Evolutionary conservation across 2,797 vertebrate genomes (phyloP), one percentile per base, ranked within the genome.

Genomic region (Sebastolobus alascanus): DNA sequence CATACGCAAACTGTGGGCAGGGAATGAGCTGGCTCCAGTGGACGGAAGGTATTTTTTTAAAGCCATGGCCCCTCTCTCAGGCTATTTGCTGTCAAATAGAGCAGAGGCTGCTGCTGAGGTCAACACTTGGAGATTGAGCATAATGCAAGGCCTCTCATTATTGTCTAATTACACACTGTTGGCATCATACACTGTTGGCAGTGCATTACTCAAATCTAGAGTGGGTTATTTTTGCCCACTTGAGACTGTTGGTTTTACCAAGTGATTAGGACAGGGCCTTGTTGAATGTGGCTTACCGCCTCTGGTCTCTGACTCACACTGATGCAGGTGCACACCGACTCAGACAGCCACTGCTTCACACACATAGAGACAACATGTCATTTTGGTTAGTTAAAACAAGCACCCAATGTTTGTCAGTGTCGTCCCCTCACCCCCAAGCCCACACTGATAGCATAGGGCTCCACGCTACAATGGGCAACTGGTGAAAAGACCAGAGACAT

Each of bases 401-500:
- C 93, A 93, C 93, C 94, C 91, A 1, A 38, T 95, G 94, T 96
- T 93, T 93, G 94, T 96, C 93, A 90, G 93, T 95, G 94, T 94
- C 83, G 89, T 86, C 89, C 92, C 88, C 63, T 83, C 85, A 72
- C 83, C 75, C 81, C 58, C 68, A 84, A 86, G 85, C 89, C 89
- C 84, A 64, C 90, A 82, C 89, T 85, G 79, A 93, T 91, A 87
- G 73, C 93, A 93, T 93, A 93, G 92, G 90, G 94, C 95, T 97
- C 94, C 94, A 94, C 92, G 92, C 94, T 96, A 94, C 95, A 95
- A 95, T 93, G 94, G 94, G 92, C 91, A 93, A 94, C 92, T 96
- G 95, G 95, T 96, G 93, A 95, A 92, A 93, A 92, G 90, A 93
- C 95, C 95, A 96, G 93, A 95, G 95, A 95, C 94, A 94, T 95